Percentiles rank a stretch among this genome's conserved stretches.
Evolutionary conservation across 2,113 vertebrate genomes (phyloP).

Genomic region (Perca flavescens): DNA sequence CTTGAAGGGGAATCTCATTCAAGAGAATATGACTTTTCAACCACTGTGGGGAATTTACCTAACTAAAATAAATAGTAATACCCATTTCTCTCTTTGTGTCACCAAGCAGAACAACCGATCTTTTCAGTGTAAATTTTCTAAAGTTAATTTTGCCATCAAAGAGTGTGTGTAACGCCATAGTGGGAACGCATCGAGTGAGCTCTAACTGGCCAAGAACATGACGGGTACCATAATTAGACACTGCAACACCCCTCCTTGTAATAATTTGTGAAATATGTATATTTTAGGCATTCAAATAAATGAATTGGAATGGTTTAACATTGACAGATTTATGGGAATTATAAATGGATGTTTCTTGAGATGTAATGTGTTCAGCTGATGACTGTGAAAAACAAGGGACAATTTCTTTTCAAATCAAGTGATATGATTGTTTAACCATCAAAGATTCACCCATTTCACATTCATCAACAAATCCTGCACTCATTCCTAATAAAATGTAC

Average conservation of each 20-base stretch:
- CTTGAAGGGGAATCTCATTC: conserved; percentile 53
- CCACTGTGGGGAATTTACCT: conserved; percentile 66
- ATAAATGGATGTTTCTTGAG: conserved; percentile 53
- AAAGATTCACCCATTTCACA: conserved; percentile 61
- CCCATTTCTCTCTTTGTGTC: conserved; percentile 41
- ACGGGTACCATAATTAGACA: conserved; percentile 68
- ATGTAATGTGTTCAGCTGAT: conserved; percentile 52
- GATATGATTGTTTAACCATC: conserved; percentile 72
- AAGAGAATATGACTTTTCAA: conserved; percentile 46
- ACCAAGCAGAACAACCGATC: conserved; percentile 43
- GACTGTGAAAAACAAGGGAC: conserved; percentile 49
- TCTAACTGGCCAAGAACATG: conserved; percentile 66
- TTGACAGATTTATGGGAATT: conserved; percentile 63
- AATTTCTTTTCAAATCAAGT: conserved; percentile 35
- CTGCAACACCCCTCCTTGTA: conserved; percentile 83
- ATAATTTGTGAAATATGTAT: conserved; percentile 85
- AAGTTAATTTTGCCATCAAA: conserved; percentile 61
- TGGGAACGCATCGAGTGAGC: conserved; percentile 40
- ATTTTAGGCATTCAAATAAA: conserved; percentile 84
- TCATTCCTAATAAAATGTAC: conserved; percentile 79
- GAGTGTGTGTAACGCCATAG: conserved; percentile 52
- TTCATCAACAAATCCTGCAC: conserved; percentile 66
- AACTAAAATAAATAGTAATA: conserved; percentile 61
- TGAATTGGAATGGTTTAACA: conserved; percentile 84
- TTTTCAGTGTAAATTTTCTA: conserved; percentile 66